Base-by-base conservation (phyloP, 2,888 invertebrate genomes). In the Agriotes lineatus region DNA sequence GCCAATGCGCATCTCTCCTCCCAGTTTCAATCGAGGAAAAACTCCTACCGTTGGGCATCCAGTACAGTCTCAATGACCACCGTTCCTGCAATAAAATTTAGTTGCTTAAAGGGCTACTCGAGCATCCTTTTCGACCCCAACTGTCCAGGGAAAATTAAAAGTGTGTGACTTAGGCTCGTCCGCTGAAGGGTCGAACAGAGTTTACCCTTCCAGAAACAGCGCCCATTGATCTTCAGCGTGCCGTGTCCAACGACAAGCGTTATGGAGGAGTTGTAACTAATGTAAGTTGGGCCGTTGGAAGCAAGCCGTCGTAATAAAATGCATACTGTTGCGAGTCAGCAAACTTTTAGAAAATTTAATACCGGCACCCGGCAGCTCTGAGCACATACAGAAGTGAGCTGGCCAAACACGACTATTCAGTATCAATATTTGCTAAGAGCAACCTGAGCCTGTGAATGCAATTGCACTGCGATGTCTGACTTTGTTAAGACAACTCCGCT, bases 341-440 rank as follows among this genome's bases (percentile, higher is more conserved):
- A 19, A 19, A 9, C 19, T 25, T 48, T 19, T 19, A 19, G 48
- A 20, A 22, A 25, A 25, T 25, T 25, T 25, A 25, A 25, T 25
- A 25, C 25, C 7, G 7, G 42, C 22, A 25, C 9, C 12, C 14
- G 52, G 33, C 16, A 52, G 18, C 52, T 19, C 18, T 12, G 52
- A 52, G 33, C 52, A 19, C 39, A 22, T 19, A n/a, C 19, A 16
- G 19, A 39, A 20, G 39, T 16, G 30, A 9, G 56, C 25, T 58
- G 22, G 22, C 42, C 58, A 44, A 62, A 45, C 44, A 48, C 20
- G 64, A 35, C 64, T 50, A 57, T 57, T 64, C 45, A 65, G 22
- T 65, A 35, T 58, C 48, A 65, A 65, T 65, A 65, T 65, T 65
- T 65, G 58, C 58, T 20, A 57, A 64, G 63, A 64, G 39, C 63